Evolutionary conservation across 2,797 vertebrate species (phyloP).

Genomic region (Lithobates sylvaticus): DNA sequence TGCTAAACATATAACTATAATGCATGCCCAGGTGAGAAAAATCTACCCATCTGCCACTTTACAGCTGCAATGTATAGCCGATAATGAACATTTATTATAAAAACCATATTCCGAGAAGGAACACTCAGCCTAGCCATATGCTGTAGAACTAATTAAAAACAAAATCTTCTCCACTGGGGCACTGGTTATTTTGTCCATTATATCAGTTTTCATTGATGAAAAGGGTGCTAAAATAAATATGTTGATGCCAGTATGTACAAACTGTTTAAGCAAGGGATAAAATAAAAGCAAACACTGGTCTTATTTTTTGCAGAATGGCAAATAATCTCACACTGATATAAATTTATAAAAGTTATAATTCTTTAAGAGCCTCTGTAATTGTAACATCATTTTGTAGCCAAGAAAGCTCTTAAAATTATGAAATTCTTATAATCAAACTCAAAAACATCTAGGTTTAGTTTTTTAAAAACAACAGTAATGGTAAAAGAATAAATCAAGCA

Average conservation of each 20-base stretch:
- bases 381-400: too few relatives aligned
- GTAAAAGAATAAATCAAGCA: too few relatives aligned
- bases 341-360: background rate
- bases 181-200: background rate
- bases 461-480: too few relatives aligned
- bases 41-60: background rate
- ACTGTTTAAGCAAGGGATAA: background rate
- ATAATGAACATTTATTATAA: background rate
- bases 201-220: background rate
- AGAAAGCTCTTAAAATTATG: too few relatives aligned
- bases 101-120: background rate
- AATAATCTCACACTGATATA: background rate
- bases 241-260: background rate
- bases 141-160: background rate
- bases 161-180: background rate
- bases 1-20: background rate
- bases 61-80: background rate
- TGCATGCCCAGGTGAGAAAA: background rate
- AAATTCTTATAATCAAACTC: too few relatives aligned
- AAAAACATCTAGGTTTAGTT: too few relatives aligned
- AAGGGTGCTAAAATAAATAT: background rate
- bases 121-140: background rate
- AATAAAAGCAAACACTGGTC: background rate
- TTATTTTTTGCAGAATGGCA: background rate
- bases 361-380: too few relatives aligned